A percentile compares a stretch with the other conserved stretches of the same genome.
These are phyloP conservation scores for Panzeria rudis DNA, from an alignment of 2,888 invertebrate genomes.

Conservation along the genomic window DNA sequence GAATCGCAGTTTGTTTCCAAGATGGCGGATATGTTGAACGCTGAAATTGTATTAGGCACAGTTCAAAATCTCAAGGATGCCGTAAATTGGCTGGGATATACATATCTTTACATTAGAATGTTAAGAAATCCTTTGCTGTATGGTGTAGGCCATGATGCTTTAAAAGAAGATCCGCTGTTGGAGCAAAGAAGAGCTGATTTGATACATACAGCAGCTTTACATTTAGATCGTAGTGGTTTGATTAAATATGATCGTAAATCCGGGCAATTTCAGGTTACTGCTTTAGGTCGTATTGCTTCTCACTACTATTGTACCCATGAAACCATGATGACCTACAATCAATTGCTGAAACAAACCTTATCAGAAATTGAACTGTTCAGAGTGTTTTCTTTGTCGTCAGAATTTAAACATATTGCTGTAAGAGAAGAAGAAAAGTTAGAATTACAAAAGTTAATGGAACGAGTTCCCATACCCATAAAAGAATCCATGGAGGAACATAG, in stretches of 20 bases:
- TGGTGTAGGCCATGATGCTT: constrained; percentile 91
- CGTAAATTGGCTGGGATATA: constrained; percentile 96
- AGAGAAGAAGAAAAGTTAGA: constrained; percentile 98
- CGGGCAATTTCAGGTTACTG: constrained; percentile 94
- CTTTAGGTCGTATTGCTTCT: constrained; percentile 98
- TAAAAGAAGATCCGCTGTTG: constrained; percentile 92
- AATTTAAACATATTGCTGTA: constrained; percentile 96
- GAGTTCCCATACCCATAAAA: constrained; percentile 99
- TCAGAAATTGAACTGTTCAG: constrained; percentile 98
- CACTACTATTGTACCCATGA: constrained; percentile 99
- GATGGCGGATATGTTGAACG: constrained; percentile 98
- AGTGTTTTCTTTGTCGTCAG: constrained; percentile 99
- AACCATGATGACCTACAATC: constrained; percentile 98
- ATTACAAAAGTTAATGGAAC: constrained; percentile 93
- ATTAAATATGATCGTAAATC: constrained; percentile 97
- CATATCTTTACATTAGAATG: constrained; percentile 98
- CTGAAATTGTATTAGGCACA: constrained; percentile 98
- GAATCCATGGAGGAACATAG: constrained; percentile 98
- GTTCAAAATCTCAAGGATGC: constrained; percentile 94
- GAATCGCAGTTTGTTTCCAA: constrained; percentile 97
- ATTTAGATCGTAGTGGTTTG: constrained; percentile 96
- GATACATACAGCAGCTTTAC: constrained; percentile 95
- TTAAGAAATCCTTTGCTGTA: constrained; percentile 94
- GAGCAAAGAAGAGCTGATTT: constrained; percentile 97
- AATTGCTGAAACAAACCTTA: constrained; percentile 96